phyloP scores from a whole-genome alignment of 2,113 vertebrate genomes.

The Vidua chalybeata region DNA sequence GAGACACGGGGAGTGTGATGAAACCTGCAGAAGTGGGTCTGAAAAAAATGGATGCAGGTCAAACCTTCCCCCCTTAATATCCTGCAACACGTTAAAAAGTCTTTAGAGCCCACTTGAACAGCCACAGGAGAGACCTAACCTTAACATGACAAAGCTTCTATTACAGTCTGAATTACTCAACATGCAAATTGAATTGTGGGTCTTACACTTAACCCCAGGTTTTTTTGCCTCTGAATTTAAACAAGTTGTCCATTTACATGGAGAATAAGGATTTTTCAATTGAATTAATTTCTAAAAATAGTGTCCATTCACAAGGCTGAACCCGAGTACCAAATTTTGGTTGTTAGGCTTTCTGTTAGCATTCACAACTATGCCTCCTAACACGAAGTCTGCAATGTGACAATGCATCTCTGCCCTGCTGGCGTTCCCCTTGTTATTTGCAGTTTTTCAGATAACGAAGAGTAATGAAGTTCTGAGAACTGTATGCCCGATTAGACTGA shows the following conservation, averaged over 20 bases:
- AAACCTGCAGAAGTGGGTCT: constrained; percentile 42
- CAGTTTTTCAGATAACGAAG: constrained; percentile 22
- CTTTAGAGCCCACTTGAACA: constrained; percentile 51
- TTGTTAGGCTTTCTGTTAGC: background rate
- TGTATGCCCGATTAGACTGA: background rate
- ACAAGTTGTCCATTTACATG: constrained; percentile 25
- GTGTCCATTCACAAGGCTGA: background rate
- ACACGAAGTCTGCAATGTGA: background rate
- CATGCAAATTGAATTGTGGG: constrained; percentile 53
- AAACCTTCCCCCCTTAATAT: constrained; percentile 52
- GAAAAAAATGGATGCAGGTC: constrained; percentile 56
- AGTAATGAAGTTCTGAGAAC: constrained; percentile 32
- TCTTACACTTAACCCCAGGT: background rate
- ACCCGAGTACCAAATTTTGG: background rate
- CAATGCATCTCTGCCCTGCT: background rate
- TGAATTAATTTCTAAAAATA: background rate
- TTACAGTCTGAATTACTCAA: constrained; percentile 42
- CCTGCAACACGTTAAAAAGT: constrained; percentile 48
- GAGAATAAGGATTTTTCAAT: background rate
- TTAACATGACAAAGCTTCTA: constrained; percentile 54
- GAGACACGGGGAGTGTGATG: constrained; percentile 25
- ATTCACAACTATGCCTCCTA: background rate
- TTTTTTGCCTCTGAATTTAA: constrained; percentile 25
- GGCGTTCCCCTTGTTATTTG: background rate
- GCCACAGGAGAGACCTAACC: constrained; percentile 63